Base-by-base conservation (phyloP, 2,113 vertebrate species). In the Haemorhous mexicanus region DNA sequence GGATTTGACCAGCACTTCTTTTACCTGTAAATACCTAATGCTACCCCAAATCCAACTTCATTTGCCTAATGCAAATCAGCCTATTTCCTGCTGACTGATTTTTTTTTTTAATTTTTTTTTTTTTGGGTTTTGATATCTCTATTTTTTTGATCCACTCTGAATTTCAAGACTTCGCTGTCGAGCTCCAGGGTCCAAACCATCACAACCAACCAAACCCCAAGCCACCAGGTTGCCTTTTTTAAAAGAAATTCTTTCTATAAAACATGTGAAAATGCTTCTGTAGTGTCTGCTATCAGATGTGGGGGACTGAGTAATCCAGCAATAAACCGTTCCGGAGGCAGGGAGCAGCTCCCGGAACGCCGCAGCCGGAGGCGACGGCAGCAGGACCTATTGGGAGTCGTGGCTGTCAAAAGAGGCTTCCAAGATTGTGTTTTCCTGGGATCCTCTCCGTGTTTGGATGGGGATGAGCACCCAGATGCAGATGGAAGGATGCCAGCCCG, bases 151-250 rank as follows among this genome's bases (percentile, higher is more conserved):
- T 28, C 39, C 63, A n/a, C 50, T 93, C 79, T 96, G 93, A 90
- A 88, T 87, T 59, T 94, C 94, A 76, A 89, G 81, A 94, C 77
- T 90, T 72, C 6, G 52, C 94, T 92, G 89, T 92, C 9, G 63
- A 94, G 66, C 27, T 95, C 61, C 82, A 93, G 84, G 89, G 64
- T 96, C 94, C 94, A 92, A 95, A 92, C 89, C 68, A 72, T 19
- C 84, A 75, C 81, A 93, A 78, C 68, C 87, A 67, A 85, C 26
- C 67, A 78, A 79, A 87, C 76, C 78, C n/a, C 59, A 67, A 87
- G 35, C 87, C 93, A 97, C 96, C 96, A 96, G 95, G 94, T 97
- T 97, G 96, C 97, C 96, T 97, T 97, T 96, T 95, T 66, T 80
- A 78, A 62, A 43, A 90, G 67, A 92, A 83, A 77, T 68, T 75